Conservation (phyloP, 92 coral and sea anemone genomes). For the Porites evermanni region DNA sequence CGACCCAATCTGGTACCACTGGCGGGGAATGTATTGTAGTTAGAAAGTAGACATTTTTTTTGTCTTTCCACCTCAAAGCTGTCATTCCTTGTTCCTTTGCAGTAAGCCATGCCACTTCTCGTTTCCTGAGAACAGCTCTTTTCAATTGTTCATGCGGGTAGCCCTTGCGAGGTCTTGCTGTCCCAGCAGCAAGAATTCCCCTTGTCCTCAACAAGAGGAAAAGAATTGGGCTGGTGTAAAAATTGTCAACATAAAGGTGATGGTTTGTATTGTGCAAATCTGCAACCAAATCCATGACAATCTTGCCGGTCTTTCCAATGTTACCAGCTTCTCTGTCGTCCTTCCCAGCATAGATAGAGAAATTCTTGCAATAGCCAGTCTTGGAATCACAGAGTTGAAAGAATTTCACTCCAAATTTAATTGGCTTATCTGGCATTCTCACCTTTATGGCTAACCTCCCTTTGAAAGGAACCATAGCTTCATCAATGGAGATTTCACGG, state of each 20-base stretch:
- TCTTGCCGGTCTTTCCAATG: slow-evolving; percentile 53
- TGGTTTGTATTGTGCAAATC: slow-evolving; percentile 38
- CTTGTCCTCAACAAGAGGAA: slow-evolving; percentile 22
- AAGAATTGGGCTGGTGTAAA: slow-evolving; percentile 58
- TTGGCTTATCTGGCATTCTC: slow-evolving; percentile 71
- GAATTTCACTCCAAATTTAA: slow-evolving; percentile 61
- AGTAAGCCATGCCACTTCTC: slow-evolving; percentile 45
- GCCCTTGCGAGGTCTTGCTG: slow-evolving; percentile 41
- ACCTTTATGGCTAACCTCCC: slow-evolving; percentile 52
- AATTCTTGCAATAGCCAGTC: slow-evolving; percentile 57
- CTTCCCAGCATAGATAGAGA: slow-evolving; percentile 55
- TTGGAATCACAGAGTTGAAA: slow-evolving; percentile 57
- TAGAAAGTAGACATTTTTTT: slow-evolving; percentile 54
- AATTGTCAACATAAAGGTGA: slow-evolving; percentile 57
- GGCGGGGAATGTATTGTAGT: slow-evolving; percentile 45
- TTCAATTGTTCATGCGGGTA: slow-evolving; percentile 35
- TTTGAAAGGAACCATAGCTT: slow-evolving; percentile 61
- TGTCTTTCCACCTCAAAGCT: slow-evolving; percentile 60
- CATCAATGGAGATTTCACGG: slow-evolving; percentile 54
- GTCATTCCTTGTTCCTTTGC: slow-evolving; percentile 3
- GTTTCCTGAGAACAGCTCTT: slow-evolving; percentile 8
- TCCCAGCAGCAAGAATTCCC: slow-evolving; percentile 54
- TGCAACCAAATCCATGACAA: slow-evolving; percentile 56
- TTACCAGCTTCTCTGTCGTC: slow-evolving; percentile 45
- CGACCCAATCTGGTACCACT: slow-evolving; percentile 44